Evolutionary conservation across 2,888 invertebrate species (phyloP), one percentile per base, ranked within the genome.

Genomic region (Hydroisotoma schaefferi): DNA sequence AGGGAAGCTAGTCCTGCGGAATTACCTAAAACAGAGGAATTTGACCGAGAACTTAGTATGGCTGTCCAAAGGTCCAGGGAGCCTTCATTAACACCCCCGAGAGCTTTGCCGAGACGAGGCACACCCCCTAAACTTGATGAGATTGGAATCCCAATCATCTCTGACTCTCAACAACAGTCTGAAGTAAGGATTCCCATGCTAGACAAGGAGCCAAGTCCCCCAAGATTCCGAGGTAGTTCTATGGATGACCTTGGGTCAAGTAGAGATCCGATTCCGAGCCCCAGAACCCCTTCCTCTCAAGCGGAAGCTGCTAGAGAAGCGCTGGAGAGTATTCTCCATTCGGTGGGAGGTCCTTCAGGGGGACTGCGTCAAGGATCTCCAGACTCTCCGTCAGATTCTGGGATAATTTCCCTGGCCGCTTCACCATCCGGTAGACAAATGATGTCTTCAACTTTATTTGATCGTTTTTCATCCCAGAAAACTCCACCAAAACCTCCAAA

Each of bases 401-500:
- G 43, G 8, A n/a, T n/a, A 38, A 46, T 46, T 23, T 20, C 56
- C n/a, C 4, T 37, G 38, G 29, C 28, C n/a, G 20, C 48, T 6
- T 20, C 43, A 6, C 33, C 48, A 8, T 49, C 46, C 10, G 59
- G 43, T 22, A 54, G 57, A 23, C 52, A 54, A 20, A 38, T 63
- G 22, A 59, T 63, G 48, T 57, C 63, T 1, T 63, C 63, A 26
- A 48, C 59, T 28, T 29, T 63, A 8, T 63, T 63, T 54, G 59
- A 59, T 22, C 44, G 59, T 27, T 60, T 60, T 20, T 49, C 55
- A 15, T 29, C 55, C 20, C 53, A 26, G 6, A 12, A 22, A 3
- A 23, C 46, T 10, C 10, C 5, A 6, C 12, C 12, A 8, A 8
- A 33, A 10, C 46, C 5, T 18, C 40, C 25, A n/a, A 28, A 25